Base-by-base conservation (phyloP, 2,797 vertebrate species). In the Thalassophryne amazonica region DNA sequence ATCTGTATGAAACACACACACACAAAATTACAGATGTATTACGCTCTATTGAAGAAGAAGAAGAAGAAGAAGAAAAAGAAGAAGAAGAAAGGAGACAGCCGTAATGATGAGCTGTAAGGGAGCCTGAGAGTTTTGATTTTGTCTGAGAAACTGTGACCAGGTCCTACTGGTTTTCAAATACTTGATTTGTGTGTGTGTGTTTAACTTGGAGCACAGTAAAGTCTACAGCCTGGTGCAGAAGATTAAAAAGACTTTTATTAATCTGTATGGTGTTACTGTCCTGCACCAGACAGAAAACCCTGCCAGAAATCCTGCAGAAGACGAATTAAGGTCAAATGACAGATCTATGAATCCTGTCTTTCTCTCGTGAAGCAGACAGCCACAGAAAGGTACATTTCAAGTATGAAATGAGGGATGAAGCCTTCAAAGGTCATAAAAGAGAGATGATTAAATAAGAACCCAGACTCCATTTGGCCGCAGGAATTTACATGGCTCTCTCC, bases 1-100 rank as follows among this genome's bases (percentile, higher is more conserved):
- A 80, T 96, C 96, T 98, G 86, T 4, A 11, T 62, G 52, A 24
- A 17, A 64, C 13, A 69, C 36, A 60, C 39, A 45, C 20, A 53
- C 12, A 49, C 57, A 60, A 14, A 55, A 34, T 47, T 11, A 24
- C 19, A 47, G 35, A 42, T 2, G 50, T 43, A 65, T 43, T n/a
- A n/a, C n/a, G n/a, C n/a, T n/a, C n/a, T n/a, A n/a, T n/a, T n/a
- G n/a, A 47, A 40, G 63, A 14, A 70, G 38, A 69, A 30, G 56
- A 14, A 61, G 3, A 17, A 5, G 31, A 15, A 35, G 23, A 43
- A 15, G 12, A 4, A 15, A 7, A 6, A n/a, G 7, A 31, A 4
- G 19, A 16, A 24, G 39, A 3, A 47, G 12, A 31, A 14, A 34
- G 34, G 1, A 27, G 31, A 27, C 9, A 9, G n/a, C n/a, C n/a